These are phyloP conservation scores for Aphidoletes aphidimyza DNA, from an alignment of 2,888 invertebrate species.

Conservation along the genomic window DNA sequence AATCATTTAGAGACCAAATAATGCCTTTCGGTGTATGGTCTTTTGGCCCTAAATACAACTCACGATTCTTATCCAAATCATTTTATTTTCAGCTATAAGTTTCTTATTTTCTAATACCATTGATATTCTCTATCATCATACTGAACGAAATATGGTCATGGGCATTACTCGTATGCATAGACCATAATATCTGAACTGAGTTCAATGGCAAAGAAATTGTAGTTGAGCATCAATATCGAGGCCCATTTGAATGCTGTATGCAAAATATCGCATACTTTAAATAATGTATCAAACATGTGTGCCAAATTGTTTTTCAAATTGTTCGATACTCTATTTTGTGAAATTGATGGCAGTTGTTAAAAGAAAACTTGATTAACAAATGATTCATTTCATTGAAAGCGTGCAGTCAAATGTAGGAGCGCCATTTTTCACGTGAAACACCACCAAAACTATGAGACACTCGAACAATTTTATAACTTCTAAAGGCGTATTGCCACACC, in stretches of 20 bases:
- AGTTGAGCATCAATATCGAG: neutral
- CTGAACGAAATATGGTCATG: too few species aligned
- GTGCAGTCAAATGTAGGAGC: neutral
- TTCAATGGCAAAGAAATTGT: neutral
- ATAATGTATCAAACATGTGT: neutral
- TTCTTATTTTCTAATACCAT: too few species aligned
- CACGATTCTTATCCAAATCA: too few species aligned
- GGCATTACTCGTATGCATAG: neutral
- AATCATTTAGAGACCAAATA: too few species aligned
- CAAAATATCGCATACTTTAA: neutral
- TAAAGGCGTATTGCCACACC: neutral
- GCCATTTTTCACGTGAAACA: conserved; percentile 3
- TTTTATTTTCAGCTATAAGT: too few species aligned
- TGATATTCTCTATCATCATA: too few species aligned
- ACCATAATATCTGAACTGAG: neutral
- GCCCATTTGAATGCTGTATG: neutral
- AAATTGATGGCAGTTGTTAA: neutral
- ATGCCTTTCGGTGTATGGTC: too few species aligned
- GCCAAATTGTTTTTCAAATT: neutral
- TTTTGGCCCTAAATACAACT: too few species aligned
- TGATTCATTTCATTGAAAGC: neutral
- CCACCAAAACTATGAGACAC: neutral
- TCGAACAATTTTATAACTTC: neutral
- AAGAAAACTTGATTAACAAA: neutral
- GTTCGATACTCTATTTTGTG: neutral